Evolutionary conservation across 2,113 vertebrate species (phyloP).

Genomic region (Corythoichthys intestinalis): DNA sequence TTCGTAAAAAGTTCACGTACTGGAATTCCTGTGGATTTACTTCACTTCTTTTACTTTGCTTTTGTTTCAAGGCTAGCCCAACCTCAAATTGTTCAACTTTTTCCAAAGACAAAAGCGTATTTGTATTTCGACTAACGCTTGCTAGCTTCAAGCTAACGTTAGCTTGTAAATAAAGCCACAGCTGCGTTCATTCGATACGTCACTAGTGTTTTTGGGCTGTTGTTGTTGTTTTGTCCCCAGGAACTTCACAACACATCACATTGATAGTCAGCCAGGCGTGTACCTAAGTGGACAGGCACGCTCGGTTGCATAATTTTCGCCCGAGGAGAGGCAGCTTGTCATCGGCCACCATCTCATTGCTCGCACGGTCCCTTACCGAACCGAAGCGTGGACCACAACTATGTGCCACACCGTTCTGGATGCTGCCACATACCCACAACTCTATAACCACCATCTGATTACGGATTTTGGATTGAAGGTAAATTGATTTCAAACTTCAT

Average conservation of each 20-base stretch:
- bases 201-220: not conserved
- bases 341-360: slow-evolving; percentile 44
- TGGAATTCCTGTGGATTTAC: not conserved
- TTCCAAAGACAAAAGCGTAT: not conserved
- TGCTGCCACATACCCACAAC: slow-evolving; percentile 18
- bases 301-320: slow-evolving; percentile 49
- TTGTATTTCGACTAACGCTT: not conserved
- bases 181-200: not conserved
- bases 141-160: not conserved
- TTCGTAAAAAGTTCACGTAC: too few relatives aligned
- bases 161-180: not conserved
- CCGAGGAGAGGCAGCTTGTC: slow-evolving; percentile 40
- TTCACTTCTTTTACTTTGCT: not conserved
- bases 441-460: slow-evolving; percentile 12
- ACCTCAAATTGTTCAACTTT: not conserved
- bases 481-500: slow-evolving; percentile 4
- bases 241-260: not conserved
- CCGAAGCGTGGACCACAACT: slow-evolving; percentile 25
- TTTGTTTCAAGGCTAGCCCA: not conserved
- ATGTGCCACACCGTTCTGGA: slow-evolving; percentile 18
- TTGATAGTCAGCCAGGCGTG: not conserved
- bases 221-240: not conserved
- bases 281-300: slow-evolving; percentile 3
- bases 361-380: slow-evolving; percentile 19
- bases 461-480: slow-evolving; percentile 38